phyloP scores from a whole-genome alignment of 2,888 invertebrate genomes.

The Agrenia bidenticulata region DNA sequence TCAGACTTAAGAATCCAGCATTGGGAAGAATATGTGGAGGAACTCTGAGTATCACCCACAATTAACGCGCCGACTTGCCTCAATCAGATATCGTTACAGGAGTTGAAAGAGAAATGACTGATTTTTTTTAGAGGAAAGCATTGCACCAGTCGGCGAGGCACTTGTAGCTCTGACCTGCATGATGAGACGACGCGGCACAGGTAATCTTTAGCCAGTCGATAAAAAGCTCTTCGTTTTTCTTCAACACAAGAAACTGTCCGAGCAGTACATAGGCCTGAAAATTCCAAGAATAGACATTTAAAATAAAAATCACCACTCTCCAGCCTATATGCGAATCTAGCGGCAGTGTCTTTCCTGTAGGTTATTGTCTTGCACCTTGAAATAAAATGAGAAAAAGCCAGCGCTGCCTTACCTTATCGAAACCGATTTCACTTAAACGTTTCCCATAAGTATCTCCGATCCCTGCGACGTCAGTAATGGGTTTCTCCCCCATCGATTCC shows the following conservation, averaged over 20 bases:
- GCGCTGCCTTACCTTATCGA: slow-evolving; percentile 92
- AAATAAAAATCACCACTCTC: no score
- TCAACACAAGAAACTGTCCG: slow-evolving; percentile 92
- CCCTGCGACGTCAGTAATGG: slow-evolving; percentile 91
- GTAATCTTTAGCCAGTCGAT: slow-evolving; percentile 97
- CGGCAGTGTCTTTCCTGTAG: no score
- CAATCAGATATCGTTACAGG: not conserved
- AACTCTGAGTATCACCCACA: not conserved
- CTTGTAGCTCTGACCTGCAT: slow-evolving; percentile 88
- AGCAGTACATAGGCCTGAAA: slow-evolving; percentile 93
- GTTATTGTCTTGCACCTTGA: no score
- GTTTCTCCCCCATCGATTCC: slow-evolving; percentile 86
- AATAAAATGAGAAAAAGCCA: no score
- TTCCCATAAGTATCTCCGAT: slow-evolving; percentile 91
- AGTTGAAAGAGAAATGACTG: no score
- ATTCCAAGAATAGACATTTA: no score
- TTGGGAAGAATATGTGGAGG: no score
- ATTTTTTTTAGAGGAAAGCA: slow-evolving; percentile 62
- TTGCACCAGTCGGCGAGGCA: slow-evolving; percentile 98
- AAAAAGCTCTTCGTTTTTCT: slow-evolving; percentile 93
- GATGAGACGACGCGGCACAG: slow-evolving; percentile 87
- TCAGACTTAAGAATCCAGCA: no score
- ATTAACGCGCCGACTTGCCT: not conserved
- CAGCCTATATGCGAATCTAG: no score
- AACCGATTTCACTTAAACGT: slow-evolving; percentile 80